phyloP scores from a whole-genome alignment of 1,140 invertebrate species.

The Daktulosphaira vitifoliae region DNA sequence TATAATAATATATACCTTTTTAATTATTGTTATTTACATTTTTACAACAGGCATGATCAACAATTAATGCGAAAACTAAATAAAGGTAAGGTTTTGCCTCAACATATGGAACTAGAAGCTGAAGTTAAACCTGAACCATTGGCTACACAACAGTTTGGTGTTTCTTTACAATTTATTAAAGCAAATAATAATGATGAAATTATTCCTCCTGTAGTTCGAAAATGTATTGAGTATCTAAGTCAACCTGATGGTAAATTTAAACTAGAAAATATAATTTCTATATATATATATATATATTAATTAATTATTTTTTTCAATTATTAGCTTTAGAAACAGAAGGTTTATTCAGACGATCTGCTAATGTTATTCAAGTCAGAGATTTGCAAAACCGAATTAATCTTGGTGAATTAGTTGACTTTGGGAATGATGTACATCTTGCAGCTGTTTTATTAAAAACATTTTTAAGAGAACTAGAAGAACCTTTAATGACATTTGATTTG shows the following conservation, averaged over 20 bases:
- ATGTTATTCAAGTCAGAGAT: constrained; percentile 70
- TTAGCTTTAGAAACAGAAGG: constrained; percentile 89
- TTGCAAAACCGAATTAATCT: constrained; percentile 76
- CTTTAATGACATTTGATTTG: constrained; percentile 85
- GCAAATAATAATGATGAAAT: constrained; percentile 67
- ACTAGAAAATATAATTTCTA: not conserved
- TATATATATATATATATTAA: not conserved
- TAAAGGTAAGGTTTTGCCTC: constrained; percentile 31
- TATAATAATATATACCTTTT: constrained; percentile 35
- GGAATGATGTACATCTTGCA: constrained; percentile 77
- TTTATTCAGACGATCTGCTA: constrained; percentile 85
- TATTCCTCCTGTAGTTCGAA: constrained; percentile 82
- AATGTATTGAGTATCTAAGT: constrained; percentile 82
- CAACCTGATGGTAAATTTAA: constrained; percentile 64
- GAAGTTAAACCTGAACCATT: constrained; percentile 46
- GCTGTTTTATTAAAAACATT: constrained; percentile 93
- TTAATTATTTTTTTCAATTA: constrained; percentile 7
- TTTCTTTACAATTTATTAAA: constrained; percentile 81
- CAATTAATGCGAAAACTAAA: constrained; percentile 53
- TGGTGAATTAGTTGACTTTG: constrained; percentile 70
- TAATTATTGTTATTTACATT: constrained; percentile 40
- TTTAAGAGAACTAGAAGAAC: constrained; percentile 85
- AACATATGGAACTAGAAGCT: not conserved
- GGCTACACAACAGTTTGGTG: constrained; percentile 85
- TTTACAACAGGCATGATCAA: constrained; percentile 65